Evolutionary conservation across 2,113 vertebrate species (phyloP).

Genomic region (Hystrix cristata): DNA sequence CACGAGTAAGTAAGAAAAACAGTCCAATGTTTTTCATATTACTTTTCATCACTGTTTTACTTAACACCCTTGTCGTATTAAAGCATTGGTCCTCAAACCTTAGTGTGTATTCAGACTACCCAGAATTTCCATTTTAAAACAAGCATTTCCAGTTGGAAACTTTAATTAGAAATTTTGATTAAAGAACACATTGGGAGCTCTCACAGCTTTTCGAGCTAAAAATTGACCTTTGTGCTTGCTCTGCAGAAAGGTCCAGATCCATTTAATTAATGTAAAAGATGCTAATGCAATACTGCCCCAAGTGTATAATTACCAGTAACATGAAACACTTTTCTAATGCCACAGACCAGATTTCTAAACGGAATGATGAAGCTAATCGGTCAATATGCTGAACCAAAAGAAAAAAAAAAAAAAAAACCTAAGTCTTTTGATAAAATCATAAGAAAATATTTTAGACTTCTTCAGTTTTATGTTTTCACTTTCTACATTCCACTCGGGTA

Average conservation of each 20-base stretch:
- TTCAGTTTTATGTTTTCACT: neutral
- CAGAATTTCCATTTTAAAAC: neutral
- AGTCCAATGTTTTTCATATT: neutral
- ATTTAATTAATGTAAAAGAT: conserved; percentile 40
- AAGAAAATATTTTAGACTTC: neutral
- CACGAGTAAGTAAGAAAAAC: neutral
- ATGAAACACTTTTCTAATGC: neutral
- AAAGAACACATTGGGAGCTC: neutral
- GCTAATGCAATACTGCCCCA: neutral
- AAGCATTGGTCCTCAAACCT: neutral
- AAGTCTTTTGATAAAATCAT: neutral
- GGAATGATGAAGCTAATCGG: neutral
- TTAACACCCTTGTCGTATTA: neutral
- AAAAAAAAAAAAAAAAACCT: neutral
- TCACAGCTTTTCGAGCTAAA: conserved; percentile 14
- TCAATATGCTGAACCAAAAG: neutral
- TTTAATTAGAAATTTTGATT: conserved; percentile 53
- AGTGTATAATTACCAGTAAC: neutral
- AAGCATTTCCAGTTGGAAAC: conserved; percentile 34
- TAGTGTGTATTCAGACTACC: neutral
- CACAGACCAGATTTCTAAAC: neutral
- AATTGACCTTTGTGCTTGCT: neutral
- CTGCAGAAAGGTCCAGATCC: neutral
- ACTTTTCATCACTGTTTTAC: neutral
- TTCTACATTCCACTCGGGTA: neutral